Percentiles rank a stretch among this genome's conserved stretches.
Conservation (phyloP, 2,888 invertebrate genomes). For the Hoplodrina ambigua region DNA sequence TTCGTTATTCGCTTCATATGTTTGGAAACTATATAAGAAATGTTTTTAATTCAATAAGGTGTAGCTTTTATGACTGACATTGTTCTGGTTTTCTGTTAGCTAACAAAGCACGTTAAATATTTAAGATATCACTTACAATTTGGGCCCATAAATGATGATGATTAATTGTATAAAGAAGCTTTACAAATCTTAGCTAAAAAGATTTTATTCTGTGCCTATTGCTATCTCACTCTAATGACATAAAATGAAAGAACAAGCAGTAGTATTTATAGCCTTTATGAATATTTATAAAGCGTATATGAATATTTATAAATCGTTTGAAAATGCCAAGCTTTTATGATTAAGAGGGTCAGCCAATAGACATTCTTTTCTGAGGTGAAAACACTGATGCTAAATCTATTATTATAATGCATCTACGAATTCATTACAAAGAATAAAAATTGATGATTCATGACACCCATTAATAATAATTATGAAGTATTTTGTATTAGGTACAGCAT, state of each 20-base stretch:
- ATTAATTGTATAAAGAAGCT: too few relatives aligned
- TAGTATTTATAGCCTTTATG: neutral
- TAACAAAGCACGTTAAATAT: neutral
- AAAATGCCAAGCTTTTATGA: neutral
- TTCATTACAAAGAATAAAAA: neutral
- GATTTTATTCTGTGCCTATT: neutral
- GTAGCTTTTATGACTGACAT: neutral
- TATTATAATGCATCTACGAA: neutral
- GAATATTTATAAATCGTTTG: neutral
- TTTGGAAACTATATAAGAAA: slow-evolving; percentile 6
- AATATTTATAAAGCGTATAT: neutral
- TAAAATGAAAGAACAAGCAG: neutral
- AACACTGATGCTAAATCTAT: neutral
- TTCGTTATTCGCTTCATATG: slow-evolving; percentile 15
- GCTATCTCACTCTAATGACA: neutral
- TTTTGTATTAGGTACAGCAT: too few relatives aligned
- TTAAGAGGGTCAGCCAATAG: neutral
- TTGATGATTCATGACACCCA: too few relatives aligned
- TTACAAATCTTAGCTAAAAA: neutral
- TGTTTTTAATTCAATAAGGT: slow-evolving; percentile 12
- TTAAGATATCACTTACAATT: neutral
- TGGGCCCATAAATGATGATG: too few relatives aligned
- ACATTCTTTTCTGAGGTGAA: neutral
- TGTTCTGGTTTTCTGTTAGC: neutral
- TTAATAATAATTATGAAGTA: too few relatives aligned